Evolutionary conservation across 53 echinoderm and acorn worm genomes (phyloP), one percentile per base, ranked within the genome.

Genomic region (Temnopleurus reevesii): DNA sequence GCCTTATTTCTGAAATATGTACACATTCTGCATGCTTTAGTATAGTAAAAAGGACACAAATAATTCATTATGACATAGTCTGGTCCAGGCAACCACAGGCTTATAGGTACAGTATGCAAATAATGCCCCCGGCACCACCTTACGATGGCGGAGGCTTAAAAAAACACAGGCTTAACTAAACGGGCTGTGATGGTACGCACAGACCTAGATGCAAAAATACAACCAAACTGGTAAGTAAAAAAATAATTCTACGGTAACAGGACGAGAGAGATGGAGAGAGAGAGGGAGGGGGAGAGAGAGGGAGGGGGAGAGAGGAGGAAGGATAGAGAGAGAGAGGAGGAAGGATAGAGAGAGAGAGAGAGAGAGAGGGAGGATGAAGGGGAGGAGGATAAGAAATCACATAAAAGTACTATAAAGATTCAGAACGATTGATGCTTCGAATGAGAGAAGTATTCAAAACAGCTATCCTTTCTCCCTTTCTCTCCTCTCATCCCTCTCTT

Each of bases 41-140:
- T 65, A 87, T 87, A 87, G 88, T 87, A 87, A 87, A 87, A 87
- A 87, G 88, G 88, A 87, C 88, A 87, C 65, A 87, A 85, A 85
- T 60, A 60, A 85, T 85, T 65, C 44, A 86, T 61, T 18, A 64
- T 71, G 27, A 87, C 71, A 55, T 65, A 49, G 49, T 87, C 49
- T 87, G 88, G 88, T 87, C 88, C 88, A 66, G 43, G 38, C 36
- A 87, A 87, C 88, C 66, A 8, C n/a, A n/a, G n/a, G n/a, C n/a
- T n/a, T n/a, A n/a, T n/a, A n/a, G n/a, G n/a, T n/a, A n/a, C n/a
- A n/a, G n/a, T n/a, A n/a, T n/a, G n/a, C n/a, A n/a, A n/a, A n/a
- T n/a, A n/a, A n/a, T n/a, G n/a, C n/a, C n/a, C n/a, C n/a, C n/a
- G n/a, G n/a, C n/a, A n/a, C n/a, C n/a, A 66, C 66, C 53, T 66